A percentile compares a stretch with the other conserved stretches of the same genome.
These are phyloP conservation scores for Heteromyza rotundicornis DNA, from an alignment of 2,888 invertebrate species.

Conservation along the genomic window DNA sequence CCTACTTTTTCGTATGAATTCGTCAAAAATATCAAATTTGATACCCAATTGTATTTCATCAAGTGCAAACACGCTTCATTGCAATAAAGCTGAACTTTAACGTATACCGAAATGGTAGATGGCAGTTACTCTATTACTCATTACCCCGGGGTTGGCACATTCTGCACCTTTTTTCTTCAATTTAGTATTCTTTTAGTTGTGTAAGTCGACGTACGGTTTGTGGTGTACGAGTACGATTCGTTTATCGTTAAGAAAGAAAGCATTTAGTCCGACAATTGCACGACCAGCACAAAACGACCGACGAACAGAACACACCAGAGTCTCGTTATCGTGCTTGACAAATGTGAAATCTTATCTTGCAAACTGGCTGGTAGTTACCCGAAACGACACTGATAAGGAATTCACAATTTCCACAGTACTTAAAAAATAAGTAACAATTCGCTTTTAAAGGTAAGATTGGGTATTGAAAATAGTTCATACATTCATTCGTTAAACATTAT, in stretches of 20 bases:
- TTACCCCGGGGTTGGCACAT: conserved; percentile 9
- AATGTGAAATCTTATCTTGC: conserved; percentile 22
- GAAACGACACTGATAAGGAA: no score
- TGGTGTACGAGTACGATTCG: background rate
- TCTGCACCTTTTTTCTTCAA: conserved; percentile 12
- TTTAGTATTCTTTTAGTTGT: conserved; percentile 17
- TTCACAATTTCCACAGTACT: no score
- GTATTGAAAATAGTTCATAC: no score
- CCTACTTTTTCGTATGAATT: no score
- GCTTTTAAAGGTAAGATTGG: no score
- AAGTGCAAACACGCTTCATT: background rate
- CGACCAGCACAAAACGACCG: no score
- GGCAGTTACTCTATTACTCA: background rate
- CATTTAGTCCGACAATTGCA: background rate
- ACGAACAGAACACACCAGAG: background rate
- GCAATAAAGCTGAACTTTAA: conserved; percentile 9
- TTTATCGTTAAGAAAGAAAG: background rate
- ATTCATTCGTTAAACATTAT: no score
- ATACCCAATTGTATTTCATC: no score
- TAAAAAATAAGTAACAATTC: no score
- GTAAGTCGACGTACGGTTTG: conserved; percentile 7
- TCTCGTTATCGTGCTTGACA: background rate
- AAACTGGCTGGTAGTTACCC: conserved; percentile 7
- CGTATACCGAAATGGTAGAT: background rate
- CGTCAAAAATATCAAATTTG: no score